Base-by-base conservation (phyloP, 2,888 invertebrate species). In the Xanthorhoe designata region DNA sequence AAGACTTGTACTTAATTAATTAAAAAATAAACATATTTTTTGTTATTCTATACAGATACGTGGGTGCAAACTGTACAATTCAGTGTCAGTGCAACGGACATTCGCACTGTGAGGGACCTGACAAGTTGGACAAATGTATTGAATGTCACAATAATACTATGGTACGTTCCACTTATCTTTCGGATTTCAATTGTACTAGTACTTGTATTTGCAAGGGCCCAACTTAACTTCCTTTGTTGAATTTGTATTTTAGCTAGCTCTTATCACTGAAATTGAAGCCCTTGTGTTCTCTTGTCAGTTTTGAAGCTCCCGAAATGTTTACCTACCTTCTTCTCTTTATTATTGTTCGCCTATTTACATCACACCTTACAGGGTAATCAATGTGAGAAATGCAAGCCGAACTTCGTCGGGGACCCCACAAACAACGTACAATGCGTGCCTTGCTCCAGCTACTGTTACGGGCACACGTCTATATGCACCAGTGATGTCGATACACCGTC, bases 51-150 rank as follows among this genome's bases (percentile, higher is more conserved):
- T 54, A 32, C 70, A 74, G 74, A 51, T 74, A 74, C 49, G 98
- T 99, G 24, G 98, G 99, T 61, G 96, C 96, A 75, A 98, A 98
- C 92, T 99, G 99, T 87, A 97, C 97, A 76, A 97, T 97, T 70
- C 97, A 98, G 88, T 99, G 99, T 85, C 96, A 97, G 85, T 99
- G 99, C 86, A 98, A 99, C 85, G 98, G 98, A 0, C 98, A 99
- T 90, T 97, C 98, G 64, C 95, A 98, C 85, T 99, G 99, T 85
- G 96, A 95, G 78, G 97, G 98, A 0, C 97, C 97, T 7, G 97
- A 97, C 82, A 96, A 96, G 78, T 94, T 98, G 68, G 96, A 97
- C 81, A 94, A 95, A 68, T 99, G 99, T 83, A 90, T 96, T 45
- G 94, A 96, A 84, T 99, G 99, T 83, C 96, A 96, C 81, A 98